Percentiles rank a stretch among this genome's conserved stretches.
phyloP scores from a whole-genome alignment of 2,113 vertebrate genomes.

The Apteryx mantelli region DNA sequence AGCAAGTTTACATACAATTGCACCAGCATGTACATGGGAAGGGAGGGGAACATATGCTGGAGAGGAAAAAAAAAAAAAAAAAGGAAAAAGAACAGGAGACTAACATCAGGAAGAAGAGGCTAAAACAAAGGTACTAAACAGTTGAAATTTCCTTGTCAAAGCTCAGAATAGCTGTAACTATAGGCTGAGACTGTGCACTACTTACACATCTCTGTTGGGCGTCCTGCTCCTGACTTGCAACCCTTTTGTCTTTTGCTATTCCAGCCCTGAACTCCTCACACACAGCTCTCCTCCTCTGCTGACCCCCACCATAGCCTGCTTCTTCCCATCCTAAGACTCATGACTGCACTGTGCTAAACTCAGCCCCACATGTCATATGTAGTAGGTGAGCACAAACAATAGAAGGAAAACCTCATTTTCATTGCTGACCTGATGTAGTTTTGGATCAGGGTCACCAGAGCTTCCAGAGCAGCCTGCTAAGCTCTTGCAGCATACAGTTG shows the following conservation, averaged over 20 bases:
- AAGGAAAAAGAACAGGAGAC: background rate
- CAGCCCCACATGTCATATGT: fast-evolving
- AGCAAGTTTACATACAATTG: constrained; percentile 56
- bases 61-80: background rate
- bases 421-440: background rate
- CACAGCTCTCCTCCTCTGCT: background rate
- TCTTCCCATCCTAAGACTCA: background rate
- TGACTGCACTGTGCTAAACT: background rate
- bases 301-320: background rate
- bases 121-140: background rate
- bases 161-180: background rate
- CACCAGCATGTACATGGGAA: background rate
- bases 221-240: background rate
- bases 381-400: background rate
- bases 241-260: background rate
- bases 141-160: background rate
- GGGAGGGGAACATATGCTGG: background rate
- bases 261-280: background rate
- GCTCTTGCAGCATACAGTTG: background rate
- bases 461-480: background rate
- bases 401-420: background rate
- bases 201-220: background rate
- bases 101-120: background rate
- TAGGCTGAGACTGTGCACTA: background rate
- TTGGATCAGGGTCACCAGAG: background rate